Evolutionary conservation across 2,888 invertebrate species (phyloP).

Genomic region (Troides aeacus): DNA sequence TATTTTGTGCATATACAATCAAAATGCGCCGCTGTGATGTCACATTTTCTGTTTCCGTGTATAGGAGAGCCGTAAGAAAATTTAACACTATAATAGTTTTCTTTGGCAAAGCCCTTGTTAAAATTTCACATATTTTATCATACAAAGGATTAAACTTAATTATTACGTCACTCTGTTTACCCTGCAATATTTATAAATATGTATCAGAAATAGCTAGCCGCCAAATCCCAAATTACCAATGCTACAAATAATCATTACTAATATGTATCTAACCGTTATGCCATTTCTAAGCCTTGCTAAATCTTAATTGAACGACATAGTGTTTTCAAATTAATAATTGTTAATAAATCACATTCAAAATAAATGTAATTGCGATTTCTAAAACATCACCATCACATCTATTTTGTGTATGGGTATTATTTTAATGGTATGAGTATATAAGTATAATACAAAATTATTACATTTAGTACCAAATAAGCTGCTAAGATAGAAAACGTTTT

Average conservation of each 20-base stretch:
- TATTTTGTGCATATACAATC: constrained; percentile 51
- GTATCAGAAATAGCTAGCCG: too few relatives aligned
- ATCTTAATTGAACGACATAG: too few relatives aligned
- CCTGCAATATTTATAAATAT: constrained; percentile 33
- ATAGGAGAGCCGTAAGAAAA: constrained; percentile 55
- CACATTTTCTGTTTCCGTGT: constrained; percentile 41
- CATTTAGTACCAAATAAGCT: constrained; percentile 50
- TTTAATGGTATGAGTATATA: too few relatives aligned
- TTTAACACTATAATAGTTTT: constrained; percentile 51
- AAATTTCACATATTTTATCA: constrained; percentile 47
- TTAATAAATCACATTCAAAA: too few relatives aligned
- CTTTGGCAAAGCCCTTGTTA: constrained; percentile 45
- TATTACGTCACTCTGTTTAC: constrained; percentile 43
- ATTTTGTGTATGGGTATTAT: too few relatives aligned
- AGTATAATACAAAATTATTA: constrained; percentile 39
- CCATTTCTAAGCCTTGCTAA: too few relatives aligned
- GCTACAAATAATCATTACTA: too few relatives aligned
- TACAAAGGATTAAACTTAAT: constrained; percentile 54
- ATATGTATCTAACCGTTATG: too few relatives aligned
- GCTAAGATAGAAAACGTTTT: constrained; percentile 56
- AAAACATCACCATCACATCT: too few relatives aligned
- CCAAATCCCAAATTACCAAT: too few relatives aligned
- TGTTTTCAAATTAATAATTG: too few relatives aligned
- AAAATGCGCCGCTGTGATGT: constrained; percentile 39
- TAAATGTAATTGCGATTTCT: too few relatives aligned